phyloP scores from a whole-genome alignment of 64 coral and sea anemone species.

The Stylophora pistillata region DNA sequence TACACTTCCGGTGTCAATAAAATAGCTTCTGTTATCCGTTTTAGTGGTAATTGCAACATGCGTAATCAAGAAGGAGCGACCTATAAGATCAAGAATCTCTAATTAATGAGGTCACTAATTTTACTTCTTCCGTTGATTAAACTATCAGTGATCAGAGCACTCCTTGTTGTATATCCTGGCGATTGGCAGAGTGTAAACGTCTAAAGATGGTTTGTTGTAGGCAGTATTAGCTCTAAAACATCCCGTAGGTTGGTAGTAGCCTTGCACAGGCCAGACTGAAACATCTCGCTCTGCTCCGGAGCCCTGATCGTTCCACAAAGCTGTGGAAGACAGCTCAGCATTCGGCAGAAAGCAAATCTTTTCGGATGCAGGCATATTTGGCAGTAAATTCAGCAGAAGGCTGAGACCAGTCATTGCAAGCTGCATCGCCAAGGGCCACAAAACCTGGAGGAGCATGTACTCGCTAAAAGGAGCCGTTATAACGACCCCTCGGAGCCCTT shows the following conservation, averaged over 20 bases:
- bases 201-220: background rate
- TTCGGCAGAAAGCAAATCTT: background rate
- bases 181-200: background rate
- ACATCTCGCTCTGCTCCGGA: background rate
- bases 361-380: conserved; percentile 18
- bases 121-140: too few relatives aligned
- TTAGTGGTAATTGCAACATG: too few relatives aligned
- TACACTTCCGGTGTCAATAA: too few relatives aligned
- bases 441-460: background rate
- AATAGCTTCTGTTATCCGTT: too few relatives aligned
- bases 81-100: too few relatives aligned
- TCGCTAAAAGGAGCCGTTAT: conserved; percentile 3
- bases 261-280: background rate
- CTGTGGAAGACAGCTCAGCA: background rate
- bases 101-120: too few relatives aligned
- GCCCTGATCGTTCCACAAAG: background rate
- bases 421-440: conserved; percentile 5
- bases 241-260: background rate
- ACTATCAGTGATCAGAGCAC: too few relatives aligned
- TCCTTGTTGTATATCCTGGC: background rate
- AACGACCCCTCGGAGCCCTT: background rate
- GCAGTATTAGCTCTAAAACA: background rate
- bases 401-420: background rate
- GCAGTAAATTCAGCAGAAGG: background rate
- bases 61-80: too few relatives aligned